Conservation (phyloP, 2,888 invertebrate species). For the Ametastegia equiseti region DNA sequence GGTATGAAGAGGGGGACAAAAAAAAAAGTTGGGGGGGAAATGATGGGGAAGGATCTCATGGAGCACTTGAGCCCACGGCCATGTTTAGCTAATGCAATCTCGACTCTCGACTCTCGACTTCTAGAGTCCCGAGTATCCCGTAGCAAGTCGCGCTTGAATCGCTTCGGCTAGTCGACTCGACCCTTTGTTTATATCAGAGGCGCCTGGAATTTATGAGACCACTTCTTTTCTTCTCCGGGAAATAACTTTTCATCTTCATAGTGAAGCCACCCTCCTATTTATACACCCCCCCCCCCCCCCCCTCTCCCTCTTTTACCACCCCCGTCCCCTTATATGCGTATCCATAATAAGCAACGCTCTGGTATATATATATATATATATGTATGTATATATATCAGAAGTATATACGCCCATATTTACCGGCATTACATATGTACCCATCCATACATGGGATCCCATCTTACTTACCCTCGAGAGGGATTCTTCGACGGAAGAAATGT, state of each 20-base stretch:
- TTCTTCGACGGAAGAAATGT: neutral
- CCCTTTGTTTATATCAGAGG: slow-evolving; percentile 62
- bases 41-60: slow-evolving; percentile 32
- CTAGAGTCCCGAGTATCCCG: neutral
- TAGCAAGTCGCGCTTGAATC: slow-evolving; percentile 16
- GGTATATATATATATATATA: neutral
- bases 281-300: slow-evolving; percentile 51
- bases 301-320: neutral
- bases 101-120: slow-evolving; percentile 49
- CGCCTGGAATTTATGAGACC: slow-evolving; percentile 62
- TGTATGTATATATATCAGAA: neutral
- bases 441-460: slow-evolving; percentile 9
- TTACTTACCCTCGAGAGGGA: slow-evolving; percentile 35
- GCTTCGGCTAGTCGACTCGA: slow-evolving; percentile 31
- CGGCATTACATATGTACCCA: slow-evolving; percentile 47
- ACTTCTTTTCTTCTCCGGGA: slow-evolving; percentile 57
- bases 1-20: neutral
- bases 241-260: slow-evolving; percentile 66
- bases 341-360: slow-evolving; percentile 53
- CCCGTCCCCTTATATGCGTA: slow-evolving; percentile 53
- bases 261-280: slow-evolving; percentile 61
- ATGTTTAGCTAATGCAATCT: slow-evolving; percentile 64
- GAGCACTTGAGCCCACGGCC: slow-evolving; percentile 47
- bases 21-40: neutral
- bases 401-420: no score